Conservation (phyloP, 1,140 invertebrate genomes). For the Saccostrea glomerata region DNA sequence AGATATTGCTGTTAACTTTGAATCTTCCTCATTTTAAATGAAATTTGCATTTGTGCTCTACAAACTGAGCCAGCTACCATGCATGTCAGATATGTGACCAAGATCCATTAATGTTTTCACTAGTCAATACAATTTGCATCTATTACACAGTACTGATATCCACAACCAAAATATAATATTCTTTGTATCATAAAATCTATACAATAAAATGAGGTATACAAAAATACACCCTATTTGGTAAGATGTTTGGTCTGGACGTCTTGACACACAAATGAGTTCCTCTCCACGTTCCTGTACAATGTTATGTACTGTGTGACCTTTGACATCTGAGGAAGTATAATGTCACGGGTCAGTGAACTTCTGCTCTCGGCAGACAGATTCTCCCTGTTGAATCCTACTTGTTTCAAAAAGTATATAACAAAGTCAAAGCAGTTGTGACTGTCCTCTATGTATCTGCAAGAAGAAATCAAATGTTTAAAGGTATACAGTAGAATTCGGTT, state of each 20-base stretch:
- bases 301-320: conserved; percentile 43
- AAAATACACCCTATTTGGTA: neutral
- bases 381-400: conserved; percentile 15
- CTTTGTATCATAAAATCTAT: too few species aligned
- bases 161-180: too few species aligned
- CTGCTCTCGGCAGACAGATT: conserved; percentile 22
- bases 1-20: too few species aligned
- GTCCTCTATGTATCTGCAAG: conserved; percentile 50
- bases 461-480: neutral
- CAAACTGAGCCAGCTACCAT: too few species aligned
- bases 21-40: too few species aligned
- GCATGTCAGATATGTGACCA: too few species aligned
- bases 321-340: conserved; percentile 42
- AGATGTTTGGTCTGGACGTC: neutral
- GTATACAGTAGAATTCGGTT: neutral
- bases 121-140: too few species aligned
- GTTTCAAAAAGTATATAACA: conserved; percentile 44
- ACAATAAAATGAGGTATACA: neutral
- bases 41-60: too few species aligned
- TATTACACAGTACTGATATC: too few species aligned
- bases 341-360: conserved; percentile 35
- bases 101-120: too few species aligned
- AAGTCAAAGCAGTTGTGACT: conserved; percentile 56
- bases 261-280: conserved; percentile 44
- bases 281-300: conserved; percentile 43